phyloP scores from a whole-genome alignment of 2,797 vertebrate genomes.

The Malurus leucopterus region DNA sequence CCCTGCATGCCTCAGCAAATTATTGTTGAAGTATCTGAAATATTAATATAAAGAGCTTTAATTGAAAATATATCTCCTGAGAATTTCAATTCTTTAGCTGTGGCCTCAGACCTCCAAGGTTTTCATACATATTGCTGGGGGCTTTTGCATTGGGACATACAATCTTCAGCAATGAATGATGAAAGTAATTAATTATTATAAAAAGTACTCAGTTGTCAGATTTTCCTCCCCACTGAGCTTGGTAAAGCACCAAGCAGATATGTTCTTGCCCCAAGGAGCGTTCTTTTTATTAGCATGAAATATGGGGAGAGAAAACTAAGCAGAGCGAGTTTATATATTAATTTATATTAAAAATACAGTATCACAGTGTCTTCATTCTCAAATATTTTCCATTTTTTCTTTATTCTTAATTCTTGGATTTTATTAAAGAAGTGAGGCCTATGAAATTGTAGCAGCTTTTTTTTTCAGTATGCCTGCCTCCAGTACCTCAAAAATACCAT shows the following conservation, averaged over 20 bases:
- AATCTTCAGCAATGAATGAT: neutral
- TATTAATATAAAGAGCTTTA: slow-evolving; percentile 19
- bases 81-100: slow-evolving; percentile 5
- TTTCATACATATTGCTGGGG: neutral
- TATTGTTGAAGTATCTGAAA: neutral
- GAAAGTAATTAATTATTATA: slow-evolving; percentile 1
- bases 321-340: neutral
- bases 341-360: no score
- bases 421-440: neutral
- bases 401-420: neutral
- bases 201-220: neutral
- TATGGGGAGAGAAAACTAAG: neutral
- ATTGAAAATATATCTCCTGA: slow-evolving; percentile 3
- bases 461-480: neutral
- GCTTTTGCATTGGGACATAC: neutral
- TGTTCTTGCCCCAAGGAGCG: neutral
- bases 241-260: neutral
- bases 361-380: neutral
- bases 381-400: neutral
- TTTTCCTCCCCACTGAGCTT: neutral
- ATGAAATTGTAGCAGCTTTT: neutral
- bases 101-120: slow-evolving; percentile 5
- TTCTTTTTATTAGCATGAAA: neutral
- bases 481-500: neutral
- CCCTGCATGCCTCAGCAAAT: neutral